Conservation (phyloP, 2,797 vertebrate genomes). For the Acrocephalus scirpaceus region DNA sequence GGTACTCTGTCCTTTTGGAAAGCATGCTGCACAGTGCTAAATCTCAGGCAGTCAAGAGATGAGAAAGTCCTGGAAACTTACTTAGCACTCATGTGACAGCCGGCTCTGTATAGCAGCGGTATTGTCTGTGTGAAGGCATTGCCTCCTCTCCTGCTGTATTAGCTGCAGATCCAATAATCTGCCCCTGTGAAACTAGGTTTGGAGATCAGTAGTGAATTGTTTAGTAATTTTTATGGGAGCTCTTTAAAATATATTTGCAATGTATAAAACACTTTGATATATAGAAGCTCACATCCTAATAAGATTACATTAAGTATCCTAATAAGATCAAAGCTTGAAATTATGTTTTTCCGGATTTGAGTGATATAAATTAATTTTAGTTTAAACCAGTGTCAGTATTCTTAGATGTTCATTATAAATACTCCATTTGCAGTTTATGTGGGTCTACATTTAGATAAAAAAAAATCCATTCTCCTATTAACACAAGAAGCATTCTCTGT, state of each 20-base stretch:
- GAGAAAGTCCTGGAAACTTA: slow-evolving; percentile 46
- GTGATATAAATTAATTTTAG: slow-evolving; percentile 72
- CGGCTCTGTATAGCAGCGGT: not conserved
- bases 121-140: not conserved
- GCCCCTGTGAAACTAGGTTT: slow-evolving; percentile 34
- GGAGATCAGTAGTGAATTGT: slow-evolving; percentile 49
- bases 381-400: slow-evolving; percentile 52
- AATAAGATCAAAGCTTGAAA: slow-evolving; percentile 73
- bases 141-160: not conserved
- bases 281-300: slow-evolving; percentile 64
- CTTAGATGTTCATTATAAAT: slow-evolving; percentile 30
- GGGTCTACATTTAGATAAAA: slow-evolving; percentile 18
- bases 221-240: slow-evolving; percentile 44
- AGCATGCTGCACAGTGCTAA: not conserved
- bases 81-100: not conserved
- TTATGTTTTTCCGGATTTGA: slow-evolving; percentile 70
- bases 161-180: slow-evolving; percentile 19
- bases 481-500: not conserved
- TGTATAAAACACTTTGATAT: slow-evolving; percentile 68
- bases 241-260: slow-evolving; percentile 64
- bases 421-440: slow-evolving; percentile 1
- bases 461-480: slow-evolving; percentile 14
- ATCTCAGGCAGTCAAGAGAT: slow-evolving; percentile 38
- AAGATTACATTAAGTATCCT: slow-evolving; percentile 70
- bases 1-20: slow-evolving; percentile 46